Evolutionary conservation across 2,888 invertebrate species (phyloP), one percentile per base, ranked within the genome.

Genomic region (Myathropa florea): DNA sequence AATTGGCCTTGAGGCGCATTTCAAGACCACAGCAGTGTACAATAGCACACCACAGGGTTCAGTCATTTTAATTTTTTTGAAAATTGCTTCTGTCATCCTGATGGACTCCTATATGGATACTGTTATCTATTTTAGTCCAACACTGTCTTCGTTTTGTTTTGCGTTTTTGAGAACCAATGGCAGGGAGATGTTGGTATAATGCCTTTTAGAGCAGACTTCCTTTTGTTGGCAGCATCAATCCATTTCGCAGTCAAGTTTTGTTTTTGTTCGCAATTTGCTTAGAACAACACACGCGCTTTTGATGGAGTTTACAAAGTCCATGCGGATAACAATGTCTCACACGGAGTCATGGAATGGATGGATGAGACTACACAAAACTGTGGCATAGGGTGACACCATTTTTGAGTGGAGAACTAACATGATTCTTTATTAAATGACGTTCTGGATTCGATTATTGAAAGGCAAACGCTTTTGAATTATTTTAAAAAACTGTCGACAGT

Each of bases 1-100:
- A 82, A 82, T 86, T 86, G 85, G 85, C 85, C 82, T 86, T 86
- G 85, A 78, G 78, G 85, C 77, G 70, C 61, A 64, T 36, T 39
- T 36, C 23, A 80, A 33, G 33, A 73, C 70, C 30, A 59, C 18
- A 68, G 53, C 59, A 67, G 60, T 70, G 57, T 75, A 23, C 63
- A 71, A 36, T 26, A 72, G 21, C 59, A 64, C 33, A 55, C 57
- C n/a, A 68, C 28, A 46, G 9, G 60, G 60, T 26, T 33, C 28
- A n/a, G 33, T 64, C 59, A 33, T 65, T 65, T 72, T 71, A 12
- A 24, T n/a, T n/a, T n/a, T 18, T 39, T 39, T 12, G 0, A 36
- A 26, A 24, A 30, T 28, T 33, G 18, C 10, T 7, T 76, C 61
- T 59, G 73, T 75, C 73, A 73, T 73, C 61, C 67, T 64, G 64